Percentiles rank a stretch among this genome's conserved stretches.
Evolutionary conservation across 2,888 invertebrate genomes (phyloP).

Genomic region (Polymixis flavicincta): DNA sequence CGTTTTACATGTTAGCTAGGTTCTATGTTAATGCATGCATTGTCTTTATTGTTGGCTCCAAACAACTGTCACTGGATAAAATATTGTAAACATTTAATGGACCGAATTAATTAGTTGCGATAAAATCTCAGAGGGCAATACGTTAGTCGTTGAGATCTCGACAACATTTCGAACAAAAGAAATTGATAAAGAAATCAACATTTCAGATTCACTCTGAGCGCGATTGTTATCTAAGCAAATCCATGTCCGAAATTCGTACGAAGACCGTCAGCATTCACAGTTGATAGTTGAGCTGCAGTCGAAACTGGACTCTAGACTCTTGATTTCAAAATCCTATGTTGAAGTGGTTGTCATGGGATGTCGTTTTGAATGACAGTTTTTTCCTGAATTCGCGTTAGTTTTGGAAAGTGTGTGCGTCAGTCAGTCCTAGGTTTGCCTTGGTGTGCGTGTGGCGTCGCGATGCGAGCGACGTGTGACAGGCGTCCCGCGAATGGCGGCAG

Average conservation of each 20-base stretch:
- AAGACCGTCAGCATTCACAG: conserved; percentile 66
- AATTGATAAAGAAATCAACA: conserved; percentile 80
- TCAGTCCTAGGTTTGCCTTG: conserved; percentile 47
- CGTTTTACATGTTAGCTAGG: not conserved
- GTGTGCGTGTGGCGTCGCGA: conserved; percentile 55
- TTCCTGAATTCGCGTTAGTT: conserved; percentile 61
- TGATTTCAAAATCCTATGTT: conserved; percentile 22
- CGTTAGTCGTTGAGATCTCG: conserved; percentile 53
- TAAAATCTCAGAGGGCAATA: conserved; percentile 57
- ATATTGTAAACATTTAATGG: conserved; percentile 43
- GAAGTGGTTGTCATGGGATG: conserved; percentile 3
- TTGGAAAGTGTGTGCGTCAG: conserved; percentile 68
- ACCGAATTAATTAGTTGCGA: conserved; percentile 60
- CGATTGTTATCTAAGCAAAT: conserved; percentile 72
- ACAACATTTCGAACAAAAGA: conserved; percentile 61
- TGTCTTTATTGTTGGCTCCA: not conserved
- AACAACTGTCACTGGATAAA: conserved; percentile 22
- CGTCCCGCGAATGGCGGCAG: conserved; percentile 63
- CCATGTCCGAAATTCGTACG: conserved; percentile 68
- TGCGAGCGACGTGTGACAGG: conserved; percentile 67
- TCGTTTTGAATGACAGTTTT: conserved; percentile 69
- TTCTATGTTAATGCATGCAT: not conserved
- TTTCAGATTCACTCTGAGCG: conserved; percentile 68
- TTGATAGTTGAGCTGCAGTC: conserved; percentile 30
- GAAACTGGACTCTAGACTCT: conserved; percentile 23